Percentiles rank a stretch among this genome's conserved stretches.
Conservation (phyloP, 2,113 vertebrate genomes). For the Oryzias woworae region DNA sequence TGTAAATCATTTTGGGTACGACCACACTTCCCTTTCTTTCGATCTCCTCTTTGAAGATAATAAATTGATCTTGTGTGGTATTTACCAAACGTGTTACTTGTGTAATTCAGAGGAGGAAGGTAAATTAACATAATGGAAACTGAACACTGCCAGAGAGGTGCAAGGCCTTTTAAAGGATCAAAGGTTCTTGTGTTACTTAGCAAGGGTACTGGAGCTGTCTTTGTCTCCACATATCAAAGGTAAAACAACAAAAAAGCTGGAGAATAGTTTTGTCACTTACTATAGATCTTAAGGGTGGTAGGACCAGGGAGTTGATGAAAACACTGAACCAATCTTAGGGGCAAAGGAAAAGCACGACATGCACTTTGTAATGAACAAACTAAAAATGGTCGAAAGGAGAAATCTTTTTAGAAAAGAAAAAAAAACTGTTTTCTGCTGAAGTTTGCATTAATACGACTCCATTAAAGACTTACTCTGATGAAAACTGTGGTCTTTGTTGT, state of each 20-base stretch:
- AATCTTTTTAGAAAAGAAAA: too few relatives aligned
- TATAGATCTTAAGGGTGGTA: conserved; percentile 11
- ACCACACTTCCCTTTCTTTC: conserved; percentile 26
- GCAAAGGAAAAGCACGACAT: conserved; percentile 8
- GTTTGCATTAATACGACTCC: too few relatives aligned
- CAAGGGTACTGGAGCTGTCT: neutral
- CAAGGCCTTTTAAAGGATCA: conserved; percentile 34
- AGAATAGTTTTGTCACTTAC: conserved; percentile 7
- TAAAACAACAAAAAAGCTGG: neutral
- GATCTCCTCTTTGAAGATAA: conserved; percentile 60
- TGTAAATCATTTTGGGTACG: conserved; percentile 41
- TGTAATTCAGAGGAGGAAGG: conserved; percentile 32
- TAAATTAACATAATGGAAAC: conserved; percentile 35
- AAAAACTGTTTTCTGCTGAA: too few relatives aligned
- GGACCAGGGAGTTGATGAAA: conserved; percentile 9
- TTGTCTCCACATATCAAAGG: conserved; percentile 14
- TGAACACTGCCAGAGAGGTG: conserved; percentile 16
- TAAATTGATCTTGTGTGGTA: conserved; percentile 49
- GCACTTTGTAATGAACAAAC: neutral
- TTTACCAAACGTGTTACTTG: conserved; percentile 46
- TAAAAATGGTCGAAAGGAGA: too few relatives aligned
- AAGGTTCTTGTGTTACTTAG: conserved; percentile 29
- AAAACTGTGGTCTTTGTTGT: too few relatives aligned
- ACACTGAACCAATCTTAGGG: neutral
- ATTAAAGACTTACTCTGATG: too few relatives aligned